Base-by-base conservation (phyloP, 2,888 invertebrate species). In the Bhutanitis thaidina region DNA sequence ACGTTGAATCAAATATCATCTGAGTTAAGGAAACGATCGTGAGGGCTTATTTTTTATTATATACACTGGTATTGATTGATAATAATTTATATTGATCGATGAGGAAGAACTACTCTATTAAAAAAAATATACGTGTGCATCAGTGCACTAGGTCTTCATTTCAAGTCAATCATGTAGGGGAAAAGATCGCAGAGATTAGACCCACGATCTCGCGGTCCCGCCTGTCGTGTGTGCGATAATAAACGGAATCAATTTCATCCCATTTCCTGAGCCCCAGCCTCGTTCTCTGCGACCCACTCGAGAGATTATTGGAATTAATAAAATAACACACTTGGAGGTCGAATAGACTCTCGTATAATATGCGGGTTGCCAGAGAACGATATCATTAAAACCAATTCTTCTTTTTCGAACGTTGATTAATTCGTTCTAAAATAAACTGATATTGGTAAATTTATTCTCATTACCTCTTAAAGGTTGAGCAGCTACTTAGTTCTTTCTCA, bases 231-330 rank as follows among this genome's bases (percentile, higher is more conserved):
- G 27, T 57, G 52, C 51, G 49, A 66, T 69, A 73, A 73, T 80
- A 80, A 83, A 75, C 68, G 69, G 80, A 75, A 65, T 81, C 87
- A 87, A 88, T 86, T 86, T 82, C 77, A 77, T 74, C 68, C 74
- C 82, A 86, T 83, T 83, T 88, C 88, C 88, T 86, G 86, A 74
- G 75, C 70, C 65, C 63, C 71, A 64, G 60, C 61, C 64, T 71
- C 70, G 70, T 55, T 58, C 58, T 53, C 62, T 65, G 70, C 74
- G 71, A 72, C 74, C 77, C 76, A 74, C 77, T 71, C 67, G 59
- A 65, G 62, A 59, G 74, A 71, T 77, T 72, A 80, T 77, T 80
- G 66, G 61, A 66, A 75, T 72, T 80, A 85, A 84, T 82, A 77
- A 76, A 72, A 71, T 69, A 69, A 67, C 69, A 66, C 70, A 65